Conservation (phyloP, 1,140 invertebrate genomes). For the Drosophila rufa region DNA sequence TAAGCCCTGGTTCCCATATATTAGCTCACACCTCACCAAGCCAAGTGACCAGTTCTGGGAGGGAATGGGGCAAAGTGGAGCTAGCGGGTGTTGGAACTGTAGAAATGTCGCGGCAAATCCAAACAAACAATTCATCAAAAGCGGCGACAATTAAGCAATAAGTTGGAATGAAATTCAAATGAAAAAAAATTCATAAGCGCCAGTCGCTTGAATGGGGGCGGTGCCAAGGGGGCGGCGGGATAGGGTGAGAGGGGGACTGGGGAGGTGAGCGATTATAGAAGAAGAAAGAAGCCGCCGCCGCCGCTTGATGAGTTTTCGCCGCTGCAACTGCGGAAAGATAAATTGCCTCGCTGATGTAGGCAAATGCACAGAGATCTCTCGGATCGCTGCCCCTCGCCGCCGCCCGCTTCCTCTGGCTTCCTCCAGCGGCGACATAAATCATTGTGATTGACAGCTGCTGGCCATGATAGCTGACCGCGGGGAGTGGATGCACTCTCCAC, state of each 20-base stretch:
- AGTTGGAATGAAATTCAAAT: slow-evolving; percentile 78
- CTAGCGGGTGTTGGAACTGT: slow-evolving; percentile 21
- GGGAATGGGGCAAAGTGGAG: background rate
- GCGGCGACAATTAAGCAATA: slow-evolving; percentile 79
- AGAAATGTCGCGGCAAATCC: slow-evolving; percentile 82
- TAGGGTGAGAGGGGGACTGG: background rate
- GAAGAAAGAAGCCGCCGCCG: slow-evolving; percentile 78
- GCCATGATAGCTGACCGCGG: slow-evolving; percentile 43
- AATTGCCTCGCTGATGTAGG: slow-evolving; percentile 79
- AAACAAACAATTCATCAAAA: slow-evolving; percentile 83
- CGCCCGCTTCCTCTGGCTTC: slow-evolving; percentile 6
- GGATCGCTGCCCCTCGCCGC: slow-evolving; percentile 16
- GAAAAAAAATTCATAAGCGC: slow-evolving; percentile 66
- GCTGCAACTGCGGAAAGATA: slow-evolving; percentile 83
- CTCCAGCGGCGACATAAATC: slow-evolving; percentile 77
- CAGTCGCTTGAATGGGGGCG: slow-evolving; percentile 40
- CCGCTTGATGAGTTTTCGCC: slow-evolving; percentile 70
- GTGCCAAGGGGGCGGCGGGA: slow-evolving; percentile 1
- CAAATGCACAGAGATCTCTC: slow-evolving; percentile 69
- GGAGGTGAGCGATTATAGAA: slow-evolving; percentile 65
- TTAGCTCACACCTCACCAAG: slow-evolving; percentile 12
- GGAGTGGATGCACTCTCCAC: slow-evolving; percentile 18
- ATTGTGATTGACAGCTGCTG: slow-evolving; percentile 83
- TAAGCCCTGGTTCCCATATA: background rate
- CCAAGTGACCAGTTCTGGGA: background rate